A percentile compares a stretch with the other conserved stretches of the same genome.
phyloP scores from a whole-genome alignment of 2,113 vertebrate species.

The Nycticebus coucang region DNA sequence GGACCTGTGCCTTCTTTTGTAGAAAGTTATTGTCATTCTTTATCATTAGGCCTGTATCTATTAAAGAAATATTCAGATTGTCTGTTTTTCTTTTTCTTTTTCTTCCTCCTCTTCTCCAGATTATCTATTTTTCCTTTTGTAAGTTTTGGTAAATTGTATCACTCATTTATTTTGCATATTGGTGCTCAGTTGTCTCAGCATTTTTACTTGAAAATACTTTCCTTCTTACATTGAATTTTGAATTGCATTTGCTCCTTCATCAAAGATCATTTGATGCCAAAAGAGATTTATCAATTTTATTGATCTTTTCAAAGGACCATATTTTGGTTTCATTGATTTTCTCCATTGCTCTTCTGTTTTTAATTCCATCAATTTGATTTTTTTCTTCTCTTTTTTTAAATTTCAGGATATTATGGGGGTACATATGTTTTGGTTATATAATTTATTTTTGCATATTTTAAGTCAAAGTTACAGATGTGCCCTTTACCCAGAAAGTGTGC shows the following conservation, averaged over 20 bases:
- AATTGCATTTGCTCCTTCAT: not conserved
- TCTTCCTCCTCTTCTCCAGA: not conserved
- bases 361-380: constrained; percentile 9
- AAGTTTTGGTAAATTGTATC: too few relatives aligned
- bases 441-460: too few relatives aligned
- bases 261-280: not conserved
- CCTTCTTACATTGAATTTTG: not conserved
- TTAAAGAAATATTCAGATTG: not conserved
- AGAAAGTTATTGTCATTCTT: not conserved
- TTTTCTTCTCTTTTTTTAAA: too few relatives aligned
- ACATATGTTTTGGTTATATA: too few relatives aligned
- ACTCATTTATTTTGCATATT: not conserved
- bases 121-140: not conserved
- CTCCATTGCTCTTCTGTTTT: constrained; percentile 24
- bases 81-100: not conserved
- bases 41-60: not conserved
- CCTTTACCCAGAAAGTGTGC: too few relatives aligned
- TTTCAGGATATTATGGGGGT: too few relatives aligned
- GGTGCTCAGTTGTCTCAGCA: not conserved
- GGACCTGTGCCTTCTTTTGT: not conserved
- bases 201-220: not conserved
- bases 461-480: too few relatives aligned
- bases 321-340: constrained; percentile 44
- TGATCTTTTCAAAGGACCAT: constrained; percentile 6
- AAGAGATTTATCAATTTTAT: constrained; percentile 35